Conservation (phyloP, 2,113 vertebrate species). For the Gallinago paraguaiae region DNA sequence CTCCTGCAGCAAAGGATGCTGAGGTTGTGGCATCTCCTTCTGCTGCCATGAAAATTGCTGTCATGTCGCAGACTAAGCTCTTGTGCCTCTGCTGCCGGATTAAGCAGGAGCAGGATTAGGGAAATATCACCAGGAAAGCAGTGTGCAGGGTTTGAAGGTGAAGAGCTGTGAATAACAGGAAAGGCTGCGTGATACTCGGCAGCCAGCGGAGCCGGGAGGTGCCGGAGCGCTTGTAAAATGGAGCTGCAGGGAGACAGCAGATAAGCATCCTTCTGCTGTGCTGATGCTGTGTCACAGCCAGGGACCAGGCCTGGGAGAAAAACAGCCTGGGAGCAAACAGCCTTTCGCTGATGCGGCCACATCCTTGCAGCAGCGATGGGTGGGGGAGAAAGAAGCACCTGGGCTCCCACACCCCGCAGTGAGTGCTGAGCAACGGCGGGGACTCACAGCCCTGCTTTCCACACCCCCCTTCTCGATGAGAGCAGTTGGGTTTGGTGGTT, state of each 20-base stretch:
- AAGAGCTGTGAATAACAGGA: background rate
- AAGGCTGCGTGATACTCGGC: background rate
- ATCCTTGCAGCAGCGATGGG: background rate
- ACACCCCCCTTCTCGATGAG: background rate
- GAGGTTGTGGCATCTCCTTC: constrained; percentile 10
- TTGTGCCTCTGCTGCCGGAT: background rate
- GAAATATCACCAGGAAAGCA: background rate
- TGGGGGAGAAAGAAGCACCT: background rate
- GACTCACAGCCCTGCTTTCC: background rate
- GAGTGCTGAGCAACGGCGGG: background rate
- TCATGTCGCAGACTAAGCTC: constrained; percentile 8
- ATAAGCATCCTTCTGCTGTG: background rate
- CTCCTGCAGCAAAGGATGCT: constrained; percentile 29
- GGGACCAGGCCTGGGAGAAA: background rate
- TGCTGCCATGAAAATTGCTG: constrained; percentile 26
- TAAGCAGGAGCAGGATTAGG: constrained; percentile 10
- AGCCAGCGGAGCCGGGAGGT: background rate
- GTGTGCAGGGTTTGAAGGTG: background rate
- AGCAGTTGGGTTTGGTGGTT: background rate
- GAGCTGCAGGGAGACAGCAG: background rate
- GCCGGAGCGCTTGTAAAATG: background rate
- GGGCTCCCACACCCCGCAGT: background rate
- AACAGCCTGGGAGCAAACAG: background rate
- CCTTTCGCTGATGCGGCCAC: background rate
- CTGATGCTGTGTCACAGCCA: background rate